These are phyloP conservation scores for Apis dorsata DNA, from an alignment of 1,140 invertebrate species.

Conservation along the genomic window DNA sequence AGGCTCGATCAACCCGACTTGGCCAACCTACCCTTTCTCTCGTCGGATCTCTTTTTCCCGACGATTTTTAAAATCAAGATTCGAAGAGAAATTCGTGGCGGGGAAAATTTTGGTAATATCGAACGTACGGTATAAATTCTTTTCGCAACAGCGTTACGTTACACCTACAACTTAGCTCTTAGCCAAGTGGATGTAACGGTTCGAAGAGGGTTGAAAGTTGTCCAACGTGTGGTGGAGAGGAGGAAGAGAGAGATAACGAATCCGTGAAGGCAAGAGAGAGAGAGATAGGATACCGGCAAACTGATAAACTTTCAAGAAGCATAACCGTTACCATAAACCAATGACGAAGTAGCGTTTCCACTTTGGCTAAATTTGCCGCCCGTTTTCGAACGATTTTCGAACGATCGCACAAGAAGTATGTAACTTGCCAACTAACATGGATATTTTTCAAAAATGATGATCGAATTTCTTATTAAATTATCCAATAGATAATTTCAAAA, in stretches of 20 bases:
- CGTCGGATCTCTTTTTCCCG: no score
- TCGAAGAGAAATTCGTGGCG: no score
- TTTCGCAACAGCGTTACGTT: slow-evolving; percentile 1
- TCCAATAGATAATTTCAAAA: no score
- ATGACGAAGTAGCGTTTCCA: slow-evolving; percentile 72
- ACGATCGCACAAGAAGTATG: slow-evolving; percentile 5
- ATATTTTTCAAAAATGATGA: no score
- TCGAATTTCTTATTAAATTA: no score
- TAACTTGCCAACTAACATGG: not conserved
- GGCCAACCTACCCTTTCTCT: not conserved
- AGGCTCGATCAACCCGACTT: not conserved
- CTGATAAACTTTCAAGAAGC: slow-evolving; percentile 67
- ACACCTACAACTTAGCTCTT: slow-evolving; percentile 56
- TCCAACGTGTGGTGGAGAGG: slow-evolving; percentile 36
- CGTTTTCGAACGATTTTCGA: slow-evolving; percentile 30
- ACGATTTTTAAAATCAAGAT: no score
- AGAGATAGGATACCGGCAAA: slow-evolving; percentile 51
- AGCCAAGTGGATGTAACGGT: slow-evolving; percentile 30
- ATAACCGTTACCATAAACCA: slow-evolving; percentile 72
- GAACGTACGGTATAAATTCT: not conserved
- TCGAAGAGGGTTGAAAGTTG: slow-evolving; percentile 51
- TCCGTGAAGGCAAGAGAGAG: slow-evolving; percentile 18
- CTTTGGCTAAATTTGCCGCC: slow-evolving; percentile 64
- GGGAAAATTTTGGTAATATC: no score
- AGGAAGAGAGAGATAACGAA: slow-evolving; percentile 32